phyloP scores from a whole-genome alignment of 2,888 invertebrate species.

The Hymenopus coronatus region DNA sequence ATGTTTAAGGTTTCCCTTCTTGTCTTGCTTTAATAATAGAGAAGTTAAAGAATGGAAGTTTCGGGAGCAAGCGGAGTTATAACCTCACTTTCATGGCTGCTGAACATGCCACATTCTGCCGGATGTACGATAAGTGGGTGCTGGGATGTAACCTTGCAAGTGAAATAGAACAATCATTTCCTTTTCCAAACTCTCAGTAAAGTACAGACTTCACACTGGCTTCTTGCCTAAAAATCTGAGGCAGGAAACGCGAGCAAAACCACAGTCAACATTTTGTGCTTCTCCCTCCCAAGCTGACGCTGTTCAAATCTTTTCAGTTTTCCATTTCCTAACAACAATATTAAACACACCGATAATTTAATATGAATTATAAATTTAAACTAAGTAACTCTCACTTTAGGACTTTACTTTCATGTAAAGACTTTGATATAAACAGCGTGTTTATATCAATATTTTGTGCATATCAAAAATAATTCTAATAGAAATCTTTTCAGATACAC shows the following conservation, averaged over 20 bases:
- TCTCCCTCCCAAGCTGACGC: not conserved
- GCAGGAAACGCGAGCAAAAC: not conserved
- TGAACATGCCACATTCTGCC: not conserved
- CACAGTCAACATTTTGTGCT: not conserved
- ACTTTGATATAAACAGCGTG: too few species aligned
- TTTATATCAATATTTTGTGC: too few species aligned
- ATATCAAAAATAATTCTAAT: too few species aligned
- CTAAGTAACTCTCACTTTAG: too few species aligned
- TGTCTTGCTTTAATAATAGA: not conserved
- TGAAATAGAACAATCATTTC: slow-evolving; percentile 15
- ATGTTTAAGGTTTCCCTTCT: not conserved
- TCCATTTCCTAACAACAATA: too few species aligned
- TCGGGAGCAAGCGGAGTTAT: not conserved
- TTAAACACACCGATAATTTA: too few species aligned
- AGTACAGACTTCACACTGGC: not conserved
- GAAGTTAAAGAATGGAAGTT: not conserved
- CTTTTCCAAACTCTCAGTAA: not conserved
- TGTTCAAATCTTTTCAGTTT: too few species aligned
- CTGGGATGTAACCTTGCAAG: not conserved
- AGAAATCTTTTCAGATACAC: too few species aligned
- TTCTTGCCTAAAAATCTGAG: not conserved
- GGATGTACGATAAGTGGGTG: not conserved
- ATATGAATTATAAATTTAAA: too few species aligned
- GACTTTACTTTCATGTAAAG: too few species aligned
- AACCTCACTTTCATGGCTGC: slow-evolving; percentile 3